phyloP scores from a whole-genome alignment of 2,113 vertebrate species.

The Ailuropoda melanoleuca region DNA sequence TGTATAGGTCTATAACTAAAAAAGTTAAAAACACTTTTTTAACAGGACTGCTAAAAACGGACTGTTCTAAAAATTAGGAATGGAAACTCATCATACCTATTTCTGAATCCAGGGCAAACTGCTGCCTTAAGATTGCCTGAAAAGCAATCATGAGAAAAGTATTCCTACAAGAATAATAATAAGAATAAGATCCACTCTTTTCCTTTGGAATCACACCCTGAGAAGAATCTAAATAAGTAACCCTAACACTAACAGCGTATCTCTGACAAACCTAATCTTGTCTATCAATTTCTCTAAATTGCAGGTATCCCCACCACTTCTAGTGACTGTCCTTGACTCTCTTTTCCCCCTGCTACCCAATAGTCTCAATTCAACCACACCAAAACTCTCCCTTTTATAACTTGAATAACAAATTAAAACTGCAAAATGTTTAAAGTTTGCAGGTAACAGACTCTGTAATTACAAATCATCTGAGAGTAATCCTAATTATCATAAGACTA shows the following conservation, averaged over 20 bases:
- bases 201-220: background rate
- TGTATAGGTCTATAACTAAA: background rate
- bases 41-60: background rate
- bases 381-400: conserved; percentile 10
- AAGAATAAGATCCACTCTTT: background rate
- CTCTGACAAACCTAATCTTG: background rate
- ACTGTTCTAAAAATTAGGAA: background rate
- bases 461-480: conserved; percentile 23
- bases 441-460: conserved; percentile 22
- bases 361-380: background rate
- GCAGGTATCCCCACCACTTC: background rate
- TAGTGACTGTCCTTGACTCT: background rate
- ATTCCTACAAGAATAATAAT: background rate
- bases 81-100: background rate
- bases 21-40: background rate
- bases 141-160: background rate
- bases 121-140: background rate
- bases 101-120: background rate
- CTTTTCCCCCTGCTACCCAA: background rate
- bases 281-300: conserved; percentile 6
- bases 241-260: background rate
- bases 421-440: background rate
- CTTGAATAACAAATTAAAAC: conserved; percentile 23
- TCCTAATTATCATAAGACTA: conserved; percentile 37
- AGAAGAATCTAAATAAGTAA: conserved; percentile 17